Base-by-base conservation (phyloP, 2,113 vertebrate genomes). In the Athene cunicularia region DNA sequence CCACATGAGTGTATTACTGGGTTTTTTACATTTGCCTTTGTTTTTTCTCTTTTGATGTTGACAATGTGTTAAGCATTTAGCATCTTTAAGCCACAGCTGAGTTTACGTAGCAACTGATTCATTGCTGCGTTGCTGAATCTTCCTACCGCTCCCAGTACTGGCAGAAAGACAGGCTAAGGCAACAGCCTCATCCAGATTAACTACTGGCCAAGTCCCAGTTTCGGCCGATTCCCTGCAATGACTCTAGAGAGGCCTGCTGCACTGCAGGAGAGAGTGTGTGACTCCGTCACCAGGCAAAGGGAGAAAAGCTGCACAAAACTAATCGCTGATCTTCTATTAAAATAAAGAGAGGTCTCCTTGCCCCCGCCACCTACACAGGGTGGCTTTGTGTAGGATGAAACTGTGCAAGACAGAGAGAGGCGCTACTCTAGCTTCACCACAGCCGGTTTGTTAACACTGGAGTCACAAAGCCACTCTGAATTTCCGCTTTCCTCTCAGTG, bases 391-490 rank as follows among this genome's bases (percentile, higher is more conserved):
- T 20, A 5, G 33, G 60, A 7, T 5, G 27, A 33, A 33, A 8
- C 52, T 13, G 19, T 13, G 81, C 2, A 0, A 4, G 45, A 27
- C n/a, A 43, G 60, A 24, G 19, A 13, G 28, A 22, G n/a, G 18
- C 0, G 0, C 84, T 56, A 47, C 60, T 56, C 56, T 43, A 3
- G 10, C 35, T 28, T 18, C 52, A 30, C 35, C 18, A 2, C 24
- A 4, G 62, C 28, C 0, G 0, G 12, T 41, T 41, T 63, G 41
- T 14, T 60, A 64, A 62, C 50, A 9, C 8, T 1, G 0, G 4
- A 5, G 41, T 43, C 21, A 23, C 35, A 58, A 19, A 80, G 77
- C 84, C n/a, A 39, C 67, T 28, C 64, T 8, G 27, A 18, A 23
- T 45, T 79, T 56, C 71, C 0, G 0, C 60, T 70, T 80, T 15